phyloP scores from a whole-genome alignment of 1,140 invertebrate genomes.

The Ctenoplectra terminalis region DNA sequence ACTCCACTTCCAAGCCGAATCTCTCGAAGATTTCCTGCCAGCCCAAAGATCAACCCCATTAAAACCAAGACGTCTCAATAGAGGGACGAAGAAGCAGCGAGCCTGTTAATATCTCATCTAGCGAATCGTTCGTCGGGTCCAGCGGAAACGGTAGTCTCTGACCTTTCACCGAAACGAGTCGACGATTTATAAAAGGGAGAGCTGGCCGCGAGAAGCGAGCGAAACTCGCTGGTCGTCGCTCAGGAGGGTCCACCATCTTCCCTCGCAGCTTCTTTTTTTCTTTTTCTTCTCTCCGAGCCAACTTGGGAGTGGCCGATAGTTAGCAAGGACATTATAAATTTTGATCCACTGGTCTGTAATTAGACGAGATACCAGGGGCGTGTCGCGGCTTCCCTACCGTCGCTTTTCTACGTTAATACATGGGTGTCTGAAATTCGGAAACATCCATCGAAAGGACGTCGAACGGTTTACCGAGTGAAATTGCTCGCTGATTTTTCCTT shows the following conservation, averaged over 20 bases:
- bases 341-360: slow-evolving; percentile 65
- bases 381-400: slow-evolving; percentile 36
- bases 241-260: background rate
- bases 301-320: slow-evolving; percentile 64
- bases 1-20: background rate
- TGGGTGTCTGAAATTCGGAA: background rate
- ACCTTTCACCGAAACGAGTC: slow-evolving; percentile 56
- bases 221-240: slow-evolving; percentile 1
- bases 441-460: background rate
- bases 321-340: slow-evolving; percentile 74
- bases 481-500: background rate
- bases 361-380: slow-evolving; percentile 63
- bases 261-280: background rate
- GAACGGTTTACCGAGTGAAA: too few relatives aligned
- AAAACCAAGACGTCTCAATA: slow-evolving; percentile 6
- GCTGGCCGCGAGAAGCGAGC: slow-evolving; percentile 22
- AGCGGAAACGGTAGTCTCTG: slow-evolving; percentile 55
- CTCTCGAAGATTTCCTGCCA: background rate
- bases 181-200: slow-evolving; percentile 54
- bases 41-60: background rate
- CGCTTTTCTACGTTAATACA: background rate
- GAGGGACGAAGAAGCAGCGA: background rate
- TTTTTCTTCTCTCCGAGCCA: background rate
- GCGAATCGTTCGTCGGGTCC: slow-evolving; percentile 6
- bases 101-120: slow-evolving; percentile 24